These are phyloP conservation scores for Tokudaia muenninki DNA, from an alignment of 2,797 vertebrate species.

Conservation along the genomic window DNA sequence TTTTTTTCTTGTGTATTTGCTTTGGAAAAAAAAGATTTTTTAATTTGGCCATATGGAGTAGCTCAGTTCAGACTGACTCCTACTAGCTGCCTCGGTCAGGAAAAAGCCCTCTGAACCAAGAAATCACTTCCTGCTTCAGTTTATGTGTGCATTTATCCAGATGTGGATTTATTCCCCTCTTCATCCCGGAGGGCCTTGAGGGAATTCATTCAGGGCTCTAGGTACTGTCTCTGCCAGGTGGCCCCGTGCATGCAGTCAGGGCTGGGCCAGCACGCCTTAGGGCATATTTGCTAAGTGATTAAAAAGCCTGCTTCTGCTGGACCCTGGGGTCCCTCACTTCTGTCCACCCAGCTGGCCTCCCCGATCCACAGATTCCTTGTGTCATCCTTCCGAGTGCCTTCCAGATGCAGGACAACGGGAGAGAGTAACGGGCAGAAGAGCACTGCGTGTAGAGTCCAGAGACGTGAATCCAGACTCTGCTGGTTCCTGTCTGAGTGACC, in stretches of 20 bases:
- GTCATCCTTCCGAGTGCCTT: background rate
- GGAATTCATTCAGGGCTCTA: background rate
- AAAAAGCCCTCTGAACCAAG: background rate
- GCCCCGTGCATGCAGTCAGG: background rate
- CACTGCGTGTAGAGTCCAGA: background rate
- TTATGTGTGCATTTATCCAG: background rate
- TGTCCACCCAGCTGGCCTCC: background rate
- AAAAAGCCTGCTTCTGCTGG: background rate
- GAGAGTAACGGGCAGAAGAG: background rate
- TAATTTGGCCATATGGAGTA: background rate
- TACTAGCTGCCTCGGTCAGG: background rate
- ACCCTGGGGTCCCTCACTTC: background rate
- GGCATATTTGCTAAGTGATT: background rate
- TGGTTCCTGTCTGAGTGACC: background rate
- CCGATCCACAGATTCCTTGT: background rate
- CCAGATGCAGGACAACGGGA: background rate
- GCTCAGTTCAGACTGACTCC: background rate
- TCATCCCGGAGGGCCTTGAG: slow-evolving; percentile 7
- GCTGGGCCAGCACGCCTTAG: background rate
- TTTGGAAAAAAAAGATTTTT: background rate
- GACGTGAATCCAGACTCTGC: background rate
- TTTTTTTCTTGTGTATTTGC: background rate
- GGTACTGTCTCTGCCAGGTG: background rate
- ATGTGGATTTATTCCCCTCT: background rate
- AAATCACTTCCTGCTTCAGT: background rate